A percentile compares a stretch with the other conserved stretches of the same genome.
Conservation (phyloP, 2,888 invertebrate species). For the Xestoiulus laeticollis region DNA sequence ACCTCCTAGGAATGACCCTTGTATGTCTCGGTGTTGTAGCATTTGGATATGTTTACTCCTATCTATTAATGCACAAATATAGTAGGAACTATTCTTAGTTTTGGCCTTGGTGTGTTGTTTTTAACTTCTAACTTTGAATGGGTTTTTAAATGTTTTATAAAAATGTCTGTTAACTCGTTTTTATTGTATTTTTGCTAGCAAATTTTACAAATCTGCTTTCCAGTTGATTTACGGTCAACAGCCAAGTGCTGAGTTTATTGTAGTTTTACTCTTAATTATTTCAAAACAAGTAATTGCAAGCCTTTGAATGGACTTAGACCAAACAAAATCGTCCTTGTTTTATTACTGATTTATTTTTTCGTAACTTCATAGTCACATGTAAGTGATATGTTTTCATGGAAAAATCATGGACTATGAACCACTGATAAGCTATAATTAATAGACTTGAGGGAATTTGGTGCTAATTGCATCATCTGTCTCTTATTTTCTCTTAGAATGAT, state of each 20-base stretch:
- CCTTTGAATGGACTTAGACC: conserved; percentile 47
- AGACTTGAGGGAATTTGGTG: no score
- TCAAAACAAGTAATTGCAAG: background rate
- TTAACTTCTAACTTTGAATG: background rate
- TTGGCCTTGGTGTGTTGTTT: conserved; percentile 70
- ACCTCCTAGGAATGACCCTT: no score
- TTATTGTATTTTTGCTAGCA: conserved; percentile 50
- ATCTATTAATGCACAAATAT: no score
- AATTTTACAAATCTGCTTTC: conserved; percentile 49
- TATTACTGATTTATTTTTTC: background rate
- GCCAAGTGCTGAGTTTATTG: background rate
- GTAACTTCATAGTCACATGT: conserved; percentile 40
- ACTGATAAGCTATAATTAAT: background rate
- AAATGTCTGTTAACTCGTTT: background rate
- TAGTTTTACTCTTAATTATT: conserved; percentile 31
- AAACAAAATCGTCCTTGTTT: background rate
- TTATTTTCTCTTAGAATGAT: background rate
- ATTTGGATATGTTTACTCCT: no score
- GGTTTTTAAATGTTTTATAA: no score
- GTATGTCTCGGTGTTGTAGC: no score
- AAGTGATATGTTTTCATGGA: background rate
- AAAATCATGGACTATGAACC: background rate
- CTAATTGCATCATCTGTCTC: background rate
- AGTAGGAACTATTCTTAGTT: conserved; percentile 82
- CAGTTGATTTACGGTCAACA: background rate